These are phyloP conservation scores for Labeo rohita DNA, from an alignment of 2,113 vertebrate genomes.

Conservation along the genomic window DNA sequence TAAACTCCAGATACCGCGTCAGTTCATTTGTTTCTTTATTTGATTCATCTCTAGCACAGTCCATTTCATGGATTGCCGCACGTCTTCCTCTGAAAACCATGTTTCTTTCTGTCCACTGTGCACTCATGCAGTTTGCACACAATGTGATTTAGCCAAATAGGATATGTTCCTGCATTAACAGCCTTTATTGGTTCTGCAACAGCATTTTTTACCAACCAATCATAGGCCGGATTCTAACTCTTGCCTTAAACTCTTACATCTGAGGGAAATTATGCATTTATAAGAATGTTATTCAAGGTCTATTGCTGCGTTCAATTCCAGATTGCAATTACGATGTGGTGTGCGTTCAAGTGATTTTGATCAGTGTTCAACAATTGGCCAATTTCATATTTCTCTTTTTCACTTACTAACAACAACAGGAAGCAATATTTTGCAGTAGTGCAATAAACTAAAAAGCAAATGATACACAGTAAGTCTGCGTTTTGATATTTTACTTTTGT, in stretches of 20 bases:
- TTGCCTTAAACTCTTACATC: slow-evolving; percentile 1
- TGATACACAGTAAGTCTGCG: background rate
- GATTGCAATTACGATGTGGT: background rate
- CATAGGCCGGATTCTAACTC: background rate
- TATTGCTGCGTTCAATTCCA: background rate
- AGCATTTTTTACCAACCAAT: background rate
- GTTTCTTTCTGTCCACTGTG: slow-evolving; percentile 34
- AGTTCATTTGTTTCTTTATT: slow-evolving; percentile 46
- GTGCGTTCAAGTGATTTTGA: background rate
- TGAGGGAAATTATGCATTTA: background rate
- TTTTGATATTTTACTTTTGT: background rate
- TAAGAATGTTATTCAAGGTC: background rate
- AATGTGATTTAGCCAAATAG: slow-evolving; percentile 23
- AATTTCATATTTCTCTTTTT: background rate
- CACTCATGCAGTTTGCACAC: slow-evolving; percentile 13
- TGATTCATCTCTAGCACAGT: slow-evolving; percentile 30
- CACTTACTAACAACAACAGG: background rate
- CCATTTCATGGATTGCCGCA: slow-evolving; percentile 25
- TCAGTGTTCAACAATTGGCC: background rate
- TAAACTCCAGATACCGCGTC: slow-evolving; percentile 42
- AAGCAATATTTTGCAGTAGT: background rate
- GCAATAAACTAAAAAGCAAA: background rate
- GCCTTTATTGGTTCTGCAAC: background rate
- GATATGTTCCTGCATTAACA: slow-evolving; percentile 27
- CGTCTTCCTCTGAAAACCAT: slow-evolving; percentile 22